phyloP scores from a whole-genome alignment of 2,113 vertebrate genomes.

The Nyctereutes procyonoides region DNA sequence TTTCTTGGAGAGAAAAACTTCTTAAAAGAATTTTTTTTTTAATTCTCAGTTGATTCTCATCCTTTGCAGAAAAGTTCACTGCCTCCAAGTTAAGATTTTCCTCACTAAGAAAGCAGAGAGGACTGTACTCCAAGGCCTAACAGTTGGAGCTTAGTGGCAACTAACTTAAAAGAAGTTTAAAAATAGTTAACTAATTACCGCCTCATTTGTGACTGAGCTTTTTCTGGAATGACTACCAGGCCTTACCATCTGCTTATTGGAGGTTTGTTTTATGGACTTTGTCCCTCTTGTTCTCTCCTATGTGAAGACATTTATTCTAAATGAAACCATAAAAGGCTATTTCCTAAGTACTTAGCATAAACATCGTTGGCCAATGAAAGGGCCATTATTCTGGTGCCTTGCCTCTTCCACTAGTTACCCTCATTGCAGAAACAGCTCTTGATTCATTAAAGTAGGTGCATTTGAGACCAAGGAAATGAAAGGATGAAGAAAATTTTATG shows the following conservation, averaged over 20 bases:
- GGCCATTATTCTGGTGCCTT: not conserved
- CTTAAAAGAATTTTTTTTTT: not conserved
- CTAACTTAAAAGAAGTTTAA: not conserved
- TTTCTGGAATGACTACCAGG: not conserved
- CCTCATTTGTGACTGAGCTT: not conserved
- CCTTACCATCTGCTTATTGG: not conserved
- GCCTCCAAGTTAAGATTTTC: not conserved
- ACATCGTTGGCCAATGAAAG: not conserved
- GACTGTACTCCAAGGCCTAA: not conserved
- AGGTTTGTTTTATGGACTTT: not conserved
- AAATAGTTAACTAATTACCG: not conserved
- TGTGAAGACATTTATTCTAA: slow-evolving; percentile 43
- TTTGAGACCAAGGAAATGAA: not conserved
- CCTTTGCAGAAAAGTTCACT: slow-evolving; percentile 11
- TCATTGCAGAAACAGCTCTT: slow-evolving; percentile 2
- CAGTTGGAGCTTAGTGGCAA: not conserved
- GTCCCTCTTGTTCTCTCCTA: not conserved
- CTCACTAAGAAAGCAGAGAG: not conserved
- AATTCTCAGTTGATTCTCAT: not conserved
- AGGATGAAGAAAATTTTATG: not conserved
- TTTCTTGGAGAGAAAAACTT: slow-evolving; percentile 45
- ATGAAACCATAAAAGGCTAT: not conserved
- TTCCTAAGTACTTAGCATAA: not conserved
- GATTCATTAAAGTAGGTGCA: not conserved
- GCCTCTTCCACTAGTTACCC: not conserved